phyloP scores from a whole-genome alignment of 2,888 invertebrate species.

The Cheilosia grossa region DNA sequence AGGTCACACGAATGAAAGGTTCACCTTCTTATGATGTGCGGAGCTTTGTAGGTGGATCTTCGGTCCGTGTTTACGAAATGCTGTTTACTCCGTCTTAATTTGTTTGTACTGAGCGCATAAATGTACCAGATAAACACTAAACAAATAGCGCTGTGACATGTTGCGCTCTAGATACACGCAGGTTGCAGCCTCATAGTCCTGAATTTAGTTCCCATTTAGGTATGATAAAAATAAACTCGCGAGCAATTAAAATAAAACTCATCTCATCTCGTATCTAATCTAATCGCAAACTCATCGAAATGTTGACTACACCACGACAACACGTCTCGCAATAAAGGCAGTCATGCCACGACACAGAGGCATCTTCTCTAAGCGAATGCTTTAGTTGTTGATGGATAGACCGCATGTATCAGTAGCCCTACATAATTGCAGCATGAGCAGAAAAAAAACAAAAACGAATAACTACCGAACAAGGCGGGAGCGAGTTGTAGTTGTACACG shows the following conservation, averaged over 20 bases:
- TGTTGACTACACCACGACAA: constrained; percentile 3
- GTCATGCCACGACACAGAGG: constrained; percentile 8
- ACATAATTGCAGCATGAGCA: constrained; percentile 17
- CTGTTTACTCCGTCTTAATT: constrained; percentile 20
- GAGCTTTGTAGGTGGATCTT: constrained; percentile 20
- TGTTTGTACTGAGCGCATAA: constrained; percentile 11
- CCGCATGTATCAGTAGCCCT: neutral
- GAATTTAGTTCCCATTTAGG: constrained; percentile 18
- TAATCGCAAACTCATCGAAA: constrained; percentile 42
- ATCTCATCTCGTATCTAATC: constrained; percentile 27
- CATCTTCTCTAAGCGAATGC: constrained; percentile 8
- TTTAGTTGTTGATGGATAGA: constrained; percentile 26
- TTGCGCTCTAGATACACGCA: constrained; percentile 15
- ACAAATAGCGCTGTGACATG: constrained; percentile 28
- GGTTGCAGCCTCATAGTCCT: constrained; percentile 24
- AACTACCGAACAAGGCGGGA: constrained; percentile 45
- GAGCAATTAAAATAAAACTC: constrained; percentile 34
- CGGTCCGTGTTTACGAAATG: neutral
- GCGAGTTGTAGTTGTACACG: neutral
- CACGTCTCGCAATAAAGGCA: neutral
- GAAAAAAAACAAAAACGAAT: neutral
- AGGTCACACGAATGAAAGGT: constrained; percentile 9
- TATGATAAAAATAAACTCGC: constrained; percentile 18
- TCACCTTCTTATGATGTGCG: constrained; percentile 7
- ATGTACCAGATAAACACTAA: constrained; percentile 21